phyloP scores from a whole-genome alignment of 1,140 invertebrate genomes.

The Mylabris phalerata region DNA sequence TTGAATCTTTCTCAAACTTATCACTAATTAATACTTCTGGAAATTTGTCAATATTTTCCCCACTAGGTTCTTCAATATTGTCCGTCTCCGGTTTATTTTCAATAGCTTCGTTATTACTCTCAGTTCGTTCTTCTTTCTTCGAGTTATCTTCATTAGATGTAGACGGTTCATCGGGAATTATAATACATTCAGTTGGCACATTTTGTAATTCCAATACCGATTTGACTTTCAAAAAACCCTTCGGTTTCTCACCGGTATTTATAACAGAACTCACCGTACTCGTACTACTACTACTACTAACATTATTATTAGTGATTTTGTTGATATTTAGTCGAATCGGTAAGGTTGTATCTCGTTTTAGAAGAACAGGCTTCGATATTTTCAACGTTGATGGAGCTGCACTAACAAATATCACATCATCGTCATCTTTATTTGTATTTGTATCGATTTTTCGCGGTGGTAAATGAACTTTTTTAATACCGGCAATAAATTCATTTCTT shows the following conservation, averaged over 20 bases:
- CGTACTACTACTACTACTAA: neutral
- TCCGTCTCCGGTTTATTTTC: no score
- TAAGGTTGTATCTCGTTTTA: no score
- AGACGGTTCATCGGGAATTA: constrained; percentile 32
- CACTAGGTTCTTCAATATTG: no score
- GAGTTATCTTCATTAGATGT: neutral
- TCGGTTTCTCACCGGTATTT: neutral
- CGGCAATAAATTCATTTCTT: constrained; percentile 33
- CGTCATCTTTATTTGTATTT: constrained; percentile 19
- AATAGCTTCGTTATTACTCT: no score
- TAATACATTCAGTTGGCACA: constrained; percentile 34
- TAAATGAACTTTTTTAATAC: constrained; percentile 32
- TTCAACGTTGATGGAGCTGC: constrained; percentile 3
- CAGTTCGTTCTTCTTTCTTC: no score
- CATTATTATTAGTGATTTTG: neutral
- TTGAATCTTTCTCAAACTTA: neutral
- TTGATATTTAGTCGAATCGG: neutral
- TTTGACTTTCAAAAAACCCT: constrained; percentile 25
- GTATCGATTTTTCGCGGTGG: constrained; percentile 15
- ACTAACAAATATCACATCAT: constrained; percentile 35
- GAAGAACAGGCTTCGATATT: neutral
- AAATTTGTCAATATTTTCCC: neutral
- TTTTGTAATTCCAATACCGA: constrained; percentile 28
- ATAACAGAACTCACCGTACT: neutral
- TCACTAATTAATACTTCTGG: neutral